Evolutionary conservation across 35 echinoderm and acorn worm genomes (phyloP).

Genomic region (Amphiura filiformis): DNA sequence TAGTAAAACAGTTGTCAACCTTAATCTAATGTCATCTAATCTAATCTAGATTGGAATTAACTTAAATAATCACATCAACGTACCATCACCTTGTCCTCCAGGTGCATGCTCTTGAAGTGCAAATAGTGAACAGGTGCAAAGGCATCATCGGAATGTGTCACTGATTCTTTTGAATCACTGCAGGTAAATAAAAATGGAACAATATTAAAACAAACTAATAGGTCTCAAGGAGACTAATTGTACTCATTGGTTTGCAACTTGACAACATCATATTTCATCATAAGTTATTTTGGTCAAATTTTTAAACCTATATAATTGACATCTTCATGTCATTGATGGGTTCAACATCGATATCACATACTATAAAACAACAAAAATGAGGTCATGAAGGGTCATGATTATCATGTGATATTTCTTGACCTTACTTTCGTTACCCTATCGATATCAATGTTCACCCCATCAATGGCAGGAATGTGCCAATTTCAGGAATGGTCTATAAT

Average conservation of each 20-base stretch:
- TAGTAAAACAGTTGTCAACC: too few species aligned
- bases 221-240: background rate
- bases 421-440: too few species aligned
- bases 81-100: constrained; percentile 84
- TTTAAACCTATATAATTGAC: background rate
- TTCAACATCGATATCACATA: too few species aligned
- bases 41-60: too few species aligned
- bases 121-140: constrained; percentile 79
- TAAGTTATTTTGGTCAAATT: too few species aligned
- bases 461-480: too few species aligned
- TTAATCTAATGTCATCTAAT: too few species aligned
- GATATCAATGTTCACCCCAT: too few species aligned
- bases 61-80: too few species aligned
- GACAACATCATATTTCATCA: background rate
- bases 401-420: too few species aligned
- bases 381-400: background rate
- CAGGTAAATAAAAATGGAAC: background rate
- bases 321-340: background rate
- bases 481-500: too few species aligned
- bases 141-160: constrained; percentile 66
- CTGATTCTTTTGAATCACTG: constrained; percentile 60
- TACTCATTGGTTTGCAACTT: background rate
- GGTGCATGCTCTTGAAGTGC: constrained; percentile 64
- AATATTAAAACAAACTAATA: background rate
- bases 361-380: background rate